phyloP scores from a whole-genome alignment of 2,797 vertebrate species.

The Anableps anableps region DNA sequence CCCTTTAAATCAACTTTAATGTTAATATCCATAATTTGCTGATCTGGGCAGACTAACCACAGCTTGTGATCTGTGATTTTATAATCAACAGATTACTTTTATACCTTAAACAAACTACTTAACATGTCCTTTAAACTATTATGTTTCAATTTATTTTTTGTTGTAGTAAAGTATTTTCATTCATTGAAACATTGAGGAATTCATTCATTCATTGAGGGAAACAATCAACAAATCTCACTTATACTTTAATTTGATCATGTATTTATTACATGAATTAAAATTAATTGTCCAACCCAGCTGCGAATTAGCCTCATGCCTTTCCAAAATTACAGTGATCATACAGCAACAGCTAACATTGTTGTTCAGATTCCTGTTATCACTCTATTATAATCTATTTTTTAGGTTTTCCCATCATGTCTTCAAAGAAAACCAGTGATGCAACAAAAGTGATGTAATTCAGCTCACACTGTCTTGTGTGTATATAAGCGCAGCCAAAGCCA shows the following conservation, averaged over 20 bases:
- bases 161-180: background rate
- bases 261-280: too few relatives aligned
- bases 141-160: background rate
- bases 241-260: background rate
- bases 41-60: background rate
- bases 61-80: background rate
- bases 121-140: background rate
- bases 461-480: conserved; percentile 19
- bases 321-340: background rate
- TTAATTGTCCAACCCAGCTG: too few relatives aligned
- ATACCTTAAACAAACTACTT: background rate
- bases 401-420: background rate
- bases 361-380: background rate
- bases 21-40: background rate
- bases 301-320: background rate
- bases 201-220: too few relatives aligned
- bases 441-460: conserved; percentile 34
- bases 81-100: background rate
- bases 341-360: background rate
- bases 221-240: background rate
- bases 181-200: too few relatives aligned
- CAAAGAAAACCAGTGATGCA: conserved; percentile 25
- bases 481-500: conserved; percentile 26
- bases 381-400: background rate
- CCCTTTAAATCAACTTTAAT: background rate